Percentiles rank a stretch among this genome's conserved stretches.
These are phyloP conservation scores for Trachelus stipa DNA, from an alignment of 2,888 invertebrate species.

Conservation along the genomic window DNA sequence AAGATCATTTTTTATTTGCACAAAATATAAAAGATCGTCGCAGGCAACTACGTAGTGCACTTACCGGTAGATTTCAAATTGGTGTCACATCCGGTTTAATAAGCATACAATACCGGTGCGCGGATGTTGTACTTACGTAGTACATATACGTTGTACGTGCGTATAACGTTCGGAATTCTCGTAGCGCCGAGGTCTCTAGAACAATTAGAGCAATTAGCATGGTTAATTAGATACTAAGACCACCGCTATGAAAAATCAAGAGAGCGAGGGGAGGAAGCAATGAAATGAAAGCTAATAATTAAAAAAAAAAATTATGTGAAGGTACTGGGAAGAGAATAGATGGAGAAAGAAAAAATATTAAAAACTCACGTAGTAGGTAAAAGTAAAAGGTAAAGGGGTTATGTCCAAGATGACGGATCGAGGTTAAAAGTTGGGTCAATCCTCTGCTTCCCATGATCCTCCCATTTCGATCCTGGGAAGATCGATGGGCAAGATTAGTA, in stretches of 20 bases:
- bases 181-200: neutral
- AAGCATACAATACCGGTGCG: conserved; percentile 23
- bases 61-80: conserved; percentile 14
- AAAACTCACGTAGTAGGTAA: no score
- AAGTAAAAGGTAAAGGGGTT: no score
- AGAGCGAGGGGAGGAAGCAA: neutral
- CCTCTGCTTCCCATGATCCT: conserved; percentile 48
- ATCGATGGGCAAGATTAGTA: conserved; percentile 40
- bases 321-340: neutral
- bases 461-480: conserved; percentile 46
- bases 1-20: no score
- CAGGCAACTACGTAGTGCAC: no score
- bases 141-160: neutral
- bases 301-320: no score
- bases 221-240: neutral
- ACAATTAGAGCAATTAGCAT: conserved; percentile 14
- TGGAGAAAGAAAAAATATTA: neutral
- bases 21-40: no score
- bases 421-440: conserved; percentile 31
- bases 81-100: conserved; percentile 28
- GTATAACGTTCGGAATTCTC: conserved; percentile 3
- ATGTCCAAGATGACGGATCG: neutral
- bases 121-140: neutral
- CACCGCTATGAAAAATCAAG: no score
- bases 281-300: no score